Evolutionary conservation across 2,113 vertebrate genomes (phyloP).

Genomic region (Takifugu flavidus): DNA sequence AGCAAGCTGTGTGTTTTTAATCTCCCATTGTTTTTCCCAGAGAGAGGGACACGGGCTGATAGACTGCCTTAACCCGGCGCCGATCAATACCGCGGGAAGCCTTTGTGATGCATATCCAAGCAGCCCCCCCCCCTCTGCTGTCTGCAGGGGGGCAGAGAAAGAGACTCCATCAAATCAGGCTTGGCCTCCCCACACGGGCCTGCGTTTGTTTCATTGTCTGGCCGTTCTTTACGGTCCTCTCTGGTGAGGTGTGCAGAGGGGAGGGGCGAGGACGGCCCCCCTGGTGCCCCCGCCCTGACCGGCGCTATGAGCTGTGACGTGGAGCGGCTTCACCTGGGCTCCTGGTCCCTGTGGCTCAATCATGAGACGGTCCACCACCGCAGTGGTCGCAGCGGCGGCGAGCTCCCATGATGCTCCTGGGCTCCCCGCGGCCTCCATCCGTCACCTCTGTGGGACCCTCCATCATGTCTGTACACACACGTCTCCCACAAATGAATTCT

Average conservation of each 20-base stretch:
- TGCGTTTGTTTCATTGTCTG: conserved; percentile 2
- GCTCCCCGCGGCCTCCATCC: conserved; percentile 11
- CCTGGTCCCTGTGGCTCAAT: background rate
- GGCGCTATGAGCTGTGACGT: conserved; percentile 71
- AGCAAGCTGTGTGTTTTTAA: conserved; percentile 70
- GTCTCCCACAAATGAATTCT: conserved; percentile 69
- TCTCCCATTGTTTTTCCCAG: conserved; percentile 73
- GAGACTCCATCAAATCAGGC: conserved; percentile 62
- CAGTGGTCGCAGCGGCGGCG: too few relatives aligned
- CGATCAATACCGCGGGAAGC: conserved; percentile 76
- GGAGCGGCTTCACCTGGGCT: conserved; percentile 47
- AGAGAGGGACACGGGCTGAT: conserved; percentile 74
- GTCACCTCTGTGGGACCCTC: conserved; percentile 51
- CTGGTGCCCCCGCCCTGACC: background rate
- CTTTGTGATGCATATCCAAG: conserved; percentile 78
- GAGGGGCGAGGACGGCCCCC: too few relatives aligned
- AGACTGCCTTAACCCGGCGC: conserved; percentile 72
- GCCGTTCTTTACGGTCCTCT: too few relatives aligned
- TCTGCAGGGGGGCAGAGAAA: conserved; percentile 23
- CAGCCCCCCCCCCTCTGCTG: conserved; percentile 47
- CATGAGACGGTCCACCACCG: too few relatives aligned
- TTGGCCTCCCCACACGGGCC: conserved; percentile 36
- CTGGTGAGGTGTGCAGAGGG: too few relatives aligned
- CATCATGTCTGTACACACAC: conserved; percentile 66
- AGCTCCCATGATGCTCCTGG: too few relatives aligned